A percentile compares a stretch with the other conserved stretches of the same genome.
phyloP scores from a whole-genome alignment of 2,113 vertebrate species.

The Campylomormyrus numenius region DNA sequence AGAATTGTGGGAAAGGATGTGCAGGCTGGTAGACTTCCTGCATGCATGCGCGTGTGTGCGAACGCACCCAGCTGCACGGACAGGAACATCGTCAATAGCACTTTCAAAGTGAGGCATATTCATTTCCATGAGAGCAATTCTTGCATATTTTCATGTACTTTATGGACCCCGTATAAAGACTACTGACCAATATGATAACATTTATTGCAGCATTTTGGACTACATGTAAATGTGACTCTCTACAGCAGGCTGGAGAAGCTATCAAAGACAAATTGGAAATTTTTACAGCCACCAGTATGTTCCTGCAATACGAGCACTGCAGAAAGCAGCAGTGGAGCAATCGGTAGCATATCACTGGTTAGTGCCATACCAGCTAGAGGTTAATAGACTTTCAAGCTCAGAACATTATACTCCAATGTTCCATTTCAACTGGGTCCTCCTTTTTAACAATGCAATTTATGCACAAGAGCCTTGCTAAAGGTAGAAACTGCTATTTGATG shows the following conservation, averaged over 20 bases:
- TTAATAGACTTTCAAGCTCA: conserved; percentile 47
- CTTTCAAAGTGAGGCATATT: background rate
- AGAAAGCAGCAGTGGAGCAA: background rate
- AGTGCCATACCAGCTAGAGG: conserved; percentile 31
- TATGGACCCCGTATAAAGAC: background rate
- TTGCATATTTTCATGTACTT: background rate
- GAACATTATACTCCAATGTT: conserved; percentile 22
- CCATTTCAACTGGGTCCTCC: background rate
- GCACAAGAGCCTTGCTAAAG: background rate
- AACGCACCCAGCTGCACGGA: conserved; percentile 21
- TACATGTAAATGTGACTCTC: background rate
- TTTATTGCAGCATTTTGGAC: background rate
- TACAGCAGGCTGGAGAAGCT: background rate
- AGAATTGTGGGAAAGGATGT: background rate
- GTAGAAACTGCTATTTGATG: background rate
- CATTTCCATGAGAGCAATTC: background rate
- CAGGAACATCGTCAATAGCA: conserved; percentile 46
- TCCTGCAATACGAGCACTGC: background rate
- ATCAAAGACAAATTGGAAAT: conserved; percentile 16
- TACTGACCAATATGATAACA: background rate
- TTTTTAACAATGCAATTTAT: background rate
- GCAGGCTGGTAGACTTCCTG: background rate
- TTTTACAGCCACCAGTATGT: background rate
- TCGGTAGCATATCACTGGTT: conserved; percentile 8
- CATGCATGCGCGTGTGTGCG: background rate